Base-by-base conservation (phyloP, 2,797 vertebrate genomes). In the Darevskia mixta region DNA sequence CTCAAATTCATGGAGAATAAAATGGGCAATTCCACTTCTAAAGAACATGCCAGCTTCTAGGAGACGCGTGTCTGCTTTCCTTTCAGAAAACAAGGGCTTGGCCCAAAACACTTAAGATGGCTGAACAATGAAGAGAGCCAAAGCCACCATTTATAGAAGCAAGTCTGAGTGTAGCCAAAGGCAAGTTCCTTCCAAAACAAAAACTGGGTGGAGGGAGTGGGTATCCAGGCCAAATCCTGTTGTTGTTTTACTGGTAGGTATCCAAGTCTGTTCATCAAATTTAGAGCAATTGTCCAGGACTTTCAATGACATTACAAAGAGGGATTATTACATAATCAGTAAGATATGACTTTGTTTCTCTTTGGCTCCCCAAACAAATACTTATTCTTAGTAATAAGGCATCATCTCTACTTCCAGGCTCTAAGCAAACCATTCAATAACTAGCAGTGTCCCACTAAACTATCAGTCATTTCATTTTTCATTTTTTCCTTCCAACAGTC, bases 11-110 rank as follows among this genome's bases (percentile, higher is more conserved):
- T 89, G 90, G 0, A 87, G 87, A 66, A 93, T 92, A 89, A 93
- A 94, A 92, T 79, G 75, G 94, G 66, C 0, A 0, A 94, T 81
- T 91, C 86, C 88, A 90, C 91, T 92, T 64, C 83, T 61, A 79
- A 91, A 90, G 90, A 72, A 5, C 20, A 61, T 2, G 76, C 93
- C 95, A 94, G 92, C 58, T 91, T 93, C 91, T 92, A 75, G 94
- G 90, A 96, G 95, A 93, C 92, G 86, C 55, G 86, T 38, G 86
- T 93, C 92, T 91, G 89, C 80, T 3, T 90, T 89, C 83, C 87
- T 94, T 96, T 93, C 92, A 95, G 93, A 94, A 96, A 96, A 87
- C 55, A 92, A 94, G 93, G 91, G 89, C 89, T 96, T 92, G 90
- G 92, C 94, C 93, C 94, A 93, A 93, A 91, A 69, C 73, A 93